phyloP scores from a whole-genome alignment of 2,113 vertebrate genomes.

The Oceanites oceanicus region DNA sequence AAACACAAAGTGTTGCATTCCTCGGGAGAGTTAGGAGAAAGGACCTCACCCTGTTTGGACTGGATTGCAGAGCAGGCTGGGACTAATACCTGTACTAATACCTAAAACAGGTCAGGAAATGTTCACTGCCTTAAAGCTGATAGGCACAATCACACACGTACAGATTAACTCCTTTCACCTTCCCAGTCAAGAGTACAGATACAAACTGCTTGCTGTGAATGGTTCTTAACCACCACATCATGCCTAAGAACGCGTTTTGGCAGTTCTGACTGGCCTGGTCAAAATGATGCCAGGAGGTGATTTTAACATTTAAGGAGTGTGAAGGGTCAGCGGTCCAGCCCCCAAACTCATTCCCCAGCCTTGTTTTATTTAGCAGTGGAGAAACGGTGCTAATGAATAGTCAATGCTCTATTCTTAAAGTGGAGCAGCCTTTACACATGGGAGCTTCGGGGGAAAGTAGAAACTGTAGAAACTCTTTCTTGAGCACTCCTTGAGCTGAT shows the following conservation, averaged over 20 bases:
- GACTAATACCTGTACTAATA: background rate
- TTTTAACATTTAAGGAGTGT: background rate
- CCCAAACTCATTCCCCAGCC: background rate
- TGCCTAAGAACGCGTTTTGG: background rate
- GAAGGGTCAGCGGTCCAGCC: fast-evolving
- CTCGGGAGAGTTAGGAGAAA: background rate
- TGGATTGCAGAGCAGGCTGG: background rate
- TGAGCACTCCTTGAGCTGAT: background rate
- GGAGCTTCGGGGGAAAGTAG: background rate
- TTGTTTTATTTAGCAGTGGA: background rate
- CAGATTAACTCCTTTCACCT: background rate
- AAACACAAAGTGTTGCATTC: background rate
- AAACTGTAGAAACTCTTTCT: background rate
- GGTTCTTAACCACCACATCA: background rate
- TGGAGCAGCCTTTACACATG: background rate
- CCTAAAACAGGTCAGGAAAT: background rate
- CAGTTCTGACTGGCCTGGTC: background rate
- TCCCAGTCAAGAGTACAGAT: background rate
- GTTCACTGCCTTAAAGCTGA: background rate
- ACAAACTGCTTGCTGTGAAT: background rate
- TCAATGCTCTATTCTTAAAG: background rate
- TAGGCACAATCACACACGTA: background rate
- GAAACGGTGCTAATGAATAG: background rate
- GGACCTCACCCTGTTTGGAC: background rate
- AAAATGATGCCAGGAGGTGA: background rate